Evolutionary conservation across 2,888 invertebrate species (phyloP).

Genomic region (Dexiosoma caninum): DNA sequence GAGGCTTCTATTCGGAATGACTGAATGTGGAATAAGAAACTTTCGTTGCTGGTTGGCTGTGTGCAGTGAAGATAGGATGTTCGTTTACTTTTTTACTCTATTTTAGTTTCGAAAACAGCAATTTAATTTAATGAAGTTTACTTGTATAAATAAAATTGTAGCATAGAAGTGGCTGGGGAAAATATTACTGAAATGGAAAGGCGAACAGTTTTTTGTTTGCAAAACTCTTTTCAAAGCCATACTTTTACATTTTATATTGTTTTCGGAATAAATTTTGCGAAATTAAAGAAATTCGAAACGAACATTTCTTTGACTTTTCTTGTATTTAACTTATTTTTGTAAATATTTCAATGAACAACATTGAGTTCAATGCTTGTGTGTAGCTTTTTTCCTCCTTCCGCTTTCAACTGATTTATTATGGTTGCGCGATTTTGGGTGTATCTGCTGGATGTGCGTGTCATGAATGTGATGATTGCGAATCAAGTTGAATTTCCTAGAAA

Average conservation of each 20-base stretch:
- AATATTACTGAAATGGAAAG: background rate
- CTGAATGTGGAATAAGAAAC: background rate
- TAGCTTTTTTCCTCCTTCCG: no score
- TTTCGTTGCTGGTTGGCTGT: background rate
- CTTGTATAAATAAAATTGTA: conserved; percentile 54
- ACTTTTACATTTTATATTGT: conserved; percentile 19
- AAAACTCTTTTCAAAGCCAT: conserved; percentile 42
- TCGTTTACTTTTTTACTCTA: conserved; percentile 53
- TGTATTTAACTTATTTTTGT: background rate
- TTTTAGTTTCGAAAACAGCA: conserved; percentile 54
- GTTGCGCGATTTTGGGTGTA: no score
- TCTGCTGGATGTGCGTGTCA: no score
- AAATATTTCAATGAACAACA: background rate
- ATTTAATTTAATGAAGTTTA: conserved; percentile 63
- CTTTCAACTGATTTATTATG: no score
- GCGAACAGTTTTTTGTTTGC: background rate
- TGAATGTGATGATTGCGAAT: no score
- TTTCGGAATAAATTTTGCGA: background rate
- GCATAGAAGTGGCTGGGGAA: conserved; percentile 23
- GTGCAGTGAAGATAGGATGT: conserved; percentile 36
- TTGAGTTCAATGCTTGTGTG: no score
- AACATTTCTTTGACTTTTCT: background rate
- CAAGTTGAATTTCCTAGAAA: no score
- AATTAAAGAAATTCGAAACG: background rate
- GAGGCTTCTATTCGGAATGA: conserved; percentile 3